phyloP scores from a whole-genome alignment of 2,113 vertebrate genomes.

The Tragelaphus imberbis region DNA sequence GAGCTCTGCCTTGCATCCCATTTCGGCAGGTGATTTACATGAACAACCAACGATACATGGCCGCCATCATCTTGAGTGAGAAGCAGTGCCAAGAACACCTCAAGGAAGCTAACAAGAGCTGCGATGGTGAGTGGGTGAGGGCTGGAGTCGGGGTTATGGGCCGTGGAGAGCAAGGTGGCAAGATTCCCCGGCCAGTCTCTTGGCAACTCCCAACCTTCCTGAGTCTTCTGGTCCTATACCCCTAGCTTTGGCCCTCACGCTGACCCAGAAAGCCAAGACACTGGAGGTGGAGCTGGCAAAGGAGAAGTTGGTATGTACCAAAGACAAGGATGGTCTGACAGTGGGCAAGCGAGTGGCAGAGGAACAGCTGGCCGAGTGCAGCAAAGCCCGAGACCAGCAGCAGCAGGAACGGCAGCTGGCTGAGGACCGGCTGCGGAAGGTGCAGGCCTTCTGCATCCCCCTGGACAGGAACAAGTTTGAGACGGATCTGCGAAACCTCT shows the following conservation, averaged over 20 bases:
- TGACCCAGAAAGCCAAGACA: background rate
- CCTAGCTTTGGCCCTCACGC: background rate
- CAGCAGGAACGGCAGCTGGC: background rate
- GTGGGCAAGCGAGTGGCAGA: fast-evolving
- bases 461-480: conserved; percentile 44
- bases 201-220: background rate
- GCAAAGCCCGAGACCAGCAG: background rate
- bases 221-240: background rate
- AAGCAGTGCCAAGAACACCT: conserved; percentile 20
- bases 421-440: background rate
- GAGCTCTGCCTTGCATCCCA: background rate
- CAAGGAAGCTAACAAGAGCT: background rate
- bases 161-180: fast-evolving
- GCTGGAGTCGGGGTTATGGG: background rate
- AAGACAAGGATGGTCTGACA: background rate
- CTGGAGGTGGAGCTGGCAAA: conserved; percentile 32
- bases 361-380: background rate
- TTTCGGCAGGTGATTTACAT: background rate
- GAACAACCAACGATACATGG: background rate
- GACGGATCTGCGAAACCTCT: background rate
- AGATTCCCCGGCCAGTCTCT: background rate
- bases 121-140: background rate
- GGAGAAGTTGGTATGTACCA: background rate
- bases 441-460: background rate
- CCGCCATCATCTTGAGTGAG: conserved; percentile 43